A percentile compares a stretch with the other conserved stretches of the same genome.
Conservation (phyloP, 1,140 invertebrate genomes). For the Pygmarrhopalites habei region DNA sequence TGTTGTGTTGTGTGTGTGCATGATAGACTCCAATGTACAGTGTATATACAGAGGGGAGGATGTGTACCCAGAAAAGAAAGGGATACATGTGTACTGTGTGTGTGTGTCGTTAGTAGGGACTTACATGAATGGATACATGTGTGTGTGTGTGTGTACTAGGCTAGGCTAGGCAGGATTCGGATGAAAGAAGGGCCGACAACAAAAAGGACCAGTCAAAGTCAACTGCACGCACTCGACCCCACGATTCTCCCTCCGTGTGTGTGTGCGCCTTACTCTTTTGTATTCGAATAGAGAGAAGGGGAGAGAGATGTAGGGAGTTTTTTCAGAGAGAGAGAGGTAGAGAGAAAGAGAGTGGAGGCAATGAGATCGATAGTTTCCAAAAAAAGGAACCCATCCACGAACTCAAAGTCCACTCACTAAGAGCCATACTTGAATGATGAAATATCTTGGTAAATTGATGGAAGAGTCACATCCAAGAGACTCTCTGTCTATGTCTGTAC, state of each 20-base stretch:
- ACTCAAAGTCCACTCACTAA: too few relatives aligned
- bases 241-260: not conserved
- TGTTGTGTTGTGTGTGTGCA: too few relatives aligned
- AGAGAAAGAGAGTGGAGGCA: conserved; percentile 3
- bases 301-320: too few relatives aligned
- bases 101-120: too few relatives aligned
- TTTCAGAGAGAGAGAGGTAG: not conserved
- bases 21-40: too few relatives aligned
- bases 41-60: not conserved
- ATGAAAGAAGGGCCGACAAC: not conserved
- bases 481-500: too few relatives aligned
- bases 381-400: not conserved
- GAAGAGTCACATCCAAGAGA: too few relatives aligned
- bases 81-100: too few relatives aligned
- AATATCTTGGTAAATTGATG: too few relatives aligned
- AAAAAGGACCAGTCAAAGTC: conserved; percentile 16
- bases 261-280: not conserved
- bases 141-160: not conserved
- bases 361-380: conserved; percentile 4
- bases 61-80: too few relatives aligned
- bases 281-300: not conserved
- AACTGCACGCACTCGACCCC: conserved; percentile 8
- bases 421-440: too few relatives aligned
- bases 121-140: too few relatives aligned
- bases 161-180: not conserved